These are phyloP conservation scores for Ormyrus thymus DNA, from an alignment of 2,888 invertebrate genomes.

Conservation along the genomic window DNA sequence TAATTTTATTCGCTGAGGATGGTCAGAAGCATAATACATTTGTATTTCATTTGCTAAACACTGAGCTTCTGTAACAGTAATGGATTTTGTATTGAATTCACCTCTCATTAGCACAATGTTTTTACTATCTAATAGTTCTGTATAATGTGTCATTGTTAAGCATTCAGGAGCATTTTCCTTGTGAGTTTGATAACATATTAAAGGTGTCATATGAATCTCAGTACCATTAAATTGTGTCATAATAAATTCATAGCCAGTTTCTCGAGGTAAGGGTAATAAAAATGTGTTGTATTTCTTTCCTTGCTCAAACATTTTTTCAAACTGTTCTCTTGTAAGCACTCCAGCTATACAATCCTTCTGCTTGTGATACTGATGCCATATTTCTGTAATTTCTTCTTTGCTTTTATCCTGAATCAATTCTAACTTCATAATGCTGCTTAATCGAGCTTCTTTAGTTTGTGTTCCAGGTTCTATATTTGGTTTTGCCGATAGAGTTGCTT, in stretches of 20 bases:
- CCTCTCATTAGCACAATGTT: conserved; percentile 89
- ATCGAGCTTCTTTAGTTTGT: conserved; percentile 64
- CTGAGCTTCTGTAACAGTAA: conserved; percentile 87
- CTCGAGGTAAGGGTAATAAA: conserved; percentile 86
- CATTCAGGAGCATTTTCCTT: conserved; percentile 93
- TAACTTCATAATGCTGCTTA: conserved; percentile 85
- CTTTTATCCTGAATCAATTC: conserved; percentile 84
- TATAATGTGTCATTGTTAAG: conserved; percentile 86
- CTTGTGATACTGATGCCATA: conserved; percentile 89
- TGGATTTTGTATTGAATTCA: conserved; percentile 87
- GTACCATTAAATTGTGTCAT: conserved; percentile 85
- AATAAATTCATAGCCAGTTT: conserved; percentile 91
- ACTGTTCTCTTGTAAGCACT: conserved; percentile 80
- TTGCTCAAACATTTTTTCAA: conserved; percentile 78
- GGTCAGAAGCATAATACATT: conserved; percentile 85
- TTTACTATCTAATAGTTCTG: conserved; percentile 83
- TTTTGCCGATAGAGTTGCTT: conserved; percentile 64
- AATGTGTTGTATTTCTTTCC: conserved; percentile 83
- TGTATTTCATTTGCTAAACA: conserved; percentile 91
- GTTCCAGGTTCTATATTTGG: conserved; percentile 55
- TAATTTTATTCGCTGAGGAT: conserved; percentile 79
- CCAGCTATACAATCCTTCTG: conserved; percentile 87
- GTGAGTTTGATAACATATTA: conserved; percentile 90
- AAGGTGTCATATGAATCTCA: conserved; percentile 88
- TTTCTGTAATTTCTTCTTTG: conserved; percentile 82